Evolutionary conservation across 2,113 vertebrate genomes (phyloP).

Genomic region (Solenodon paradoxus): DNA sequence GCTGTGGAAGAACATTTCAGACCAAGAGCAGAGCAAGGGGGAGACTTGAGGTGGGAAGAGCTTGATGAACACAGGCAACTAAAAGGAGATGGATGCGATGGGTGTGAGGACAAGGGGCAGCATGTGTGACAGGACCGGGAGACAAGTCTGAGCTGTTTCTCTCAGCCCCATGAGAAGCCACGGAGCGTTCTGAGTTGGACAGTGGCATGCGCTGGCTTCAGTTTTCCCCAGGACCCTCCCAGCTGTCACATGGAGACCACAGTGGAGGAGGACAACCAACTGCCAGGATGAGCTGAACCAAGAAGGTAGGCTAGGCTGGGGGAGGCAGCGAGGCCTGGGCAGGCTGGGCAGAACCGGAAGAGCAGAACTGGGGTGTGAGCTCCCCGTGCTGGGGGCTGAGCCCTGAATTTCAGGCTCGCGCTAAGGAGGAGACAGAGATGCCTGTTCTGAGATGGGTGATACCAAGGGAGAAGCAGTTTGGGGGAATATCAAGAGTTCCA

Average conservation of each 20-base stretch:
- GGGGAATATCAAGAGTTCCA: neutral
- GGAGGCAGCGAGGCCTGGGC: neutral
- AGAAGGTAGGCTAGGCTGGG: neutral
- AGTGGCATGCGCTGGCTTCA: neutral
- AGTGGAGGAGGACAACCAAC: too few relatives aligned
- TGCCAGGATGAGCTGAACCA: too few relatives aligned
- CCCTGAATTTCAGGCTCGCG: neutral
- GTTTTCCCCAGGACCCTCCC: neutral
- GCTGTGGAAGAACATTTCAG: neutral
- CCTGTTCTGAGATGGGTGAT: neutral
- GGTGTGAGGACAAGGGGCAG: too few relatives aligned
- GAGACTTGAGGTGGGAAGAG: neutral
- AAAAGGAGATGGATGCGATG: neutral
- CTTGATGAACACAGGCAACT: neutral
- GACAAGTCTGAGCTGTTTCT: neutral
- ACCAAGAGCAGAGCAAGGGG: neutral
- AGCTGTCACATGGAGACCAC: neutral
- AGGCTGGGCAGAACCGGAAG: neutral
- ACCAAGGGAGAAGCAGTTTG: neutral
- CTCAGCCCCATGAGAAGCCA: neutral
- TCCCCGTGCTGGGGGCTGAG: too few relatives aligned
- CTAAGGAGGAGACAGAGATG: neutral
- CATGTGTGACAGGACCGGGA: neutral
- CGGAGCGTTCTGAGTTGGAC: neutral
- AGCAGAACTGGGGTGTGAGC: neutral